Evolutionary conservation across 2,888 invertebrate genomes (phyloP), one percentile per base, ranked within the genome.

Genomic region (Xestia ashworthii): DNA sequence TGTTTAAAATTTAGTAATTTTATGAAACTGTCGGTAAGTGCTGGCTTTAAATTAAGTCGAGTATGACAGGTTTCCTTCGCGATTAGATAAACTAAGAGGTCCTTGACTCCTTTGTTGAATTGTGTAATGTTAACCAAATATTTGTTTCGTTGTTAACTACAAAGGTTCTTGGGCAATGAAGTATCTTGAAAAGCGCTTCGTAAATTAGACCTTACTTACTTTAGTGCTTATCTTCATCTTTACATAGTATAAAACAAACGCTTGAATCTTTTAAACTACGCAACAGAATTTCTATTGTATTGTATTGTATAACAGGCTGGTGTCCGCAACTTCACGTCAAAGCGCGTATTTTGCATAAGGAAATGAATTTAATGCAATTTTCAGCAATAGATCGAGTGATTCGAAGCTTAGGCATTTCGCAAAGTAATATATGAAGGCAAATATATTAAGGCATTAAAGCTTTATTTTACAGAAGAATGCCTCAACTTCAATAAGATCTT

Each of bases 1-100:
- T 85, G 87, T 88, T 79, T 65, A 73, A 65, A 70, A 16, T 76
- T 83, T 81, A 46, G 67, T 75, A 70, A 81, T 80, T 83, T 88
- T 82, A 76, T 78, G 72, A 78, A 86, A 81, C 68, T 81, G 46
- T 67, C 38, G 53, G 71, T 81, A 86, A 73, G 60, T 83, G 55
- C 44, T 53, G 71, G 67, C 71, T 74, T 80, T 83, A 86, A 85
- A 81, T 87, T 76, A 78, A 72, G 70, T 82, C 58, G 8, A 74
- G 76, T 79, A 77, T 82, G 78, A 77, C 76, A 79, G 38, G 64
- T 85, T 85, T 87, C 77, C 70, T 74, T 82, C 69, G 67, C 60
- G 68, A 74, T 80, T 80, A 84, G 83, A 78, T 80, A 82, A 69
- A 81, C 44, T 66, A 58, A 82, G 58, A 78, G 78, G 78, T 72